Evolutionary conservation across 2,888 invertebrate species (phyloP).

Genomic region (Dimorphilus gyrociliatus): DNA sequence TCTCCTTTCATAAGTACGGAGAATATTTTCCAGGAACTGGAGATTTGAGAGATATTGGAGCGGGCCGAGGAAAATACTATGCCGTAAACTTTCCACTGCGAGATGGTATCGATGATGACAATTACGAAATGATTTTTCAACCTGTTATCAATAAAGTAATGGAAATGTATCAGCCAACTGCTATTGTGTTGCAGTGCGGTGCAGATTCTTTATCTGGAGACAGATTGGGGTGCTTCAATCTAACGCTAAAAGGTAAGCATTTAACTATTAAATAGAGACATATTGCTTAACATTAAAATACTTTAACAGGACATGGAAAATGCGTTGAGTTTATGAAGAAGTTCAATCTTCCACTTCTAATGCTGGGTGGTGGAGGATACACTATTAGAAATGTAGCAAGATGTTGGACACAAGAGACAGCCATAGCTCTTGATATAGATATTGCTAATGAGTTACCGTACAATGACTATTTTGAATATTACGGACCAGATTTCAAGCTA

Average conservation of each 20-base stretch:
- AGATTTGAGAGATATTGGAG: constrained; percentile 48
- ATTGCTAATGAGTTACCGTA: constrained; percentile 94
- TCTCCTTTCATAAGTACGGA: constrained; percentile 96
- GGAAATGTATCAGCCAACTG: constrained; percentile 95
- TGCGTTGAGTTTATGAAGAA: constrained; percentile 95
- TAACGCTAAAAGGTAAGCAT: constrained; percentile 60
- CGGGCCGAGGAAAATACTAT: constrained; percentile 75
- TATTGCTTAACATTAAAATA: no score
- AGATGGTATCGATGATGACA: constrained; percentile 96
- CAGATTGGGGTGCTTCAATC: constrained; percentile 88
- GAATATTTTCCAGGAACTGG: constrained; percentile 97
- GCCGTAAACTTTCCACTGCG: constrained; percentile 93
- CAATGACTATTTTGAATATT: constrained; percentile 99
- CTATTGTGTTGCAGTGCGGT: constrained; percentile 91
- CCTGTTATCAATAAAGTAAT: constrained; percentile 63
- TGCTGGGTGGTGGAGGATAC: constrained; percentile 94
- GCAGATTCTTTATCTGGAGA: constrained; percentile 94
- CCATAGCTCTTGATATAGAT: constrained; percentile 83
- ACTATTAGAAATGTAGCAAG: constrained; percentile 96
- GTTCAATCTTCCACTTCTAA: constrained; percentile 79
- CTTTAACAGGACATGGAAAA: constrained; percentile 69
- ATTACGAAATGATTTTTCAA: constrained; percentile 75
- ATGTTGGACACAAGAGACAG: constrained; percentile 98
- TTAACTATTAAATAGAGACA: no score
- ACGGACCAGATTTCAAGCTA: constrained; percentile 95